Evolutionary conservation across 1,140 invertebrate genomes (phyloP).

Genomic region (Littorina saxatilis): DNA sequence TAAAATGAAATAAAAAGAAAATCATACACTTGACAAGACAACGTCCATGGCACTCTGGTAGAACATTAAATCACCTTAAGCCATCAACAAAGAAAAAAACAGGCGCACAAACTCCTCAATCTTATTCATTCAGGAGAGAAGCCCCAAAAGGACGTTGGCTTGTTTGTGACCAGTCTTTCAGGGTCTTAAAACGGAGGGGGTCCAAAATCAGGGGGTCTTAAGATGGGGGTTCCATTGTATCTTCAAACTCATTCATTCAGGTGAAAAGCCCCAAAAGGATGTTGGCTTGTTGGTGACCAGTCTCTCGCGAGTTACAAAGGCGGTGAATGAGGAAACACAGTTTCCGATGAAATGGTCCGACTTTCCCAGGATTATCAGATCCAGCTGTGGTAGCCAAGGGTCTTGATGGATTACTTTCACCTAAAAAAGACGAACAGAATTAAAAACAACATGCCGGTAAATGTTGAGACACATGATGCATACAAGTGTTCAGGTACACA

Average conservation of each 20-base stretch:
- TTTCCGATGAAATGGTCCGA: conserved; percentile 97
- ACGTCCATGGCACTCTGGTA: too few species aligned
- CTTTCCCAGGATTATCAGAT: conserved; percentile 90
- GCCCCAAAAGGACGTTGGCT: conserved; percentile 92
- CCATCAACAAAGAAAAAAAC: too few species aligned
- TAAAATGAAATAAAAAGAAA: too few species aligned
- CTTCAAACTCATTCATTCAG: too few species aligned
- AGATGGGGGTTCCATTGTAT: too few species aligned
- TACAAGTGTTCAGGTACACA: not conserved
- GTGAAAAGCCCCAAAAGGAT: conserved; percentile 90
- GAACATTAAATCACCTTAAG: too few species aligned
- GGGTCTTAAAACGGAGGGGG: not conserved
- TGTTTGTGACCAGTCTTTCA: conserved; percentile 85
- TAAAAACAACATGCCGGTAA: not conserved
- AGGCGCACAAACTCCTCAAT: too few species aligned
- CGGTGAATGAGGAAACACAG: conserved; percentile 96
- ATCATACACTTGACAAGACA: too few species aligned
- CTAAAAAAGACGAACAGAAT: conserved; percentile 63
- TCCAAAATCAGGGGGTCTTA: too few species aligned
- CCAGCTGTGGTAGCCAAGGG: conserved; percentile 87
- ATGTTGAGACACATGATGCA: not conserved
- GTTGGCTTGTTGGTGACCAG: conserved; percentile 88
- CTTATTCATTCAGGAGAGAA: too few species aligned
- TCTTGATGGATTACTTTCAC: conserved; percentile 82
- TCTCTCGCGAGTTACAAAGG: conserved; percentile 93